Percentiles rank a stretch among this genome's conserved stretches.
These are phyloP conservation scores for Felis chaus DNA, from an alignment of 2,113 vertebrate species.

Conservation along the genomic window DNA sequence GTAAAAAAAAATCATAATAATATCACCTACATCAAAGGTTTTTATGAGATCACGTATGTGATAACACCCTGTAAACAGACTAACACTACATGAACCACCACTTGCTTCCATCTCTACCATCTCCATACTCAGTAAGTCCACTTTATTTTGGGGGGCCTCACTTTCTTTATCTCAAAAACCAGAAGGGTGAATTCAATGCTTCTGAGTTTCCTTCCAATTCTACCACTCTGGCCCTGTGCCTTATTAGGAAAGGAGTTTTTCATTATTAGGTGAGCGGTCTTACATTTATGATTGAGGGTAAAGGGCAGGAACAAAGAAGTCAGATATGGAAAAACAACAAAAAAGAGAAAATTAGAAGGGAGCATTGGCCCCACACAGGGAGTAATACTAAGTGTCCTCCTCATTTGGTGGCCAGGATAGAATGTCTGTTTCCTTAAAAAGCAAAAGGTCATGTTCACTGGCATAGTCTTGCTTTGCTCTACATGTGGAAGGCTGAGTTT, in stretches of 20 bases:
- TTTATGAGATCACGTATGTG: neutral
- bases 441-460: neutral
- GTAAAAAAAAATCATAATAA: neutral
- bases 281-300: neutral
- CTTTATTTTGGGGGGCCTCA: constrained; percentile 2
- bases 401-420: neutral
- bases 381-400: neutral
- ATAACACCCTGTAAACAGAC: neutral
- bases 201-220: neutral
- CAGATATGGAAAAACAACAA: neutral
- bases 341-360: neutral
- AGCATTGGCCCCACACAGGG: neutral
- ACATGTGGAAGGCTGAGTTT: neutral
- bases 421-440: neutral
- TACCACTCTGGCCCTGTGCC: neutral
- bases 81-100: neutral
- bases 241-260: constrained; percentile 15
- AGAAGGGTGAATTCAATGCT: neutral
- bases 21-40: neutral
- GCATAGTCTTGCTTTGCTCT: constrained; percentile 1
- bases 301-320: neutral
- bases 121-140: neutral
- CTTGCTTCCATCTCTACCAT: neutral
- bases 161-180: constrained; percentile 32
- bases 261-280: neutral